phyloP scores from a whole-genome alignment of 2,888 invertebrate species.

The Andrena praecox region DNA sequence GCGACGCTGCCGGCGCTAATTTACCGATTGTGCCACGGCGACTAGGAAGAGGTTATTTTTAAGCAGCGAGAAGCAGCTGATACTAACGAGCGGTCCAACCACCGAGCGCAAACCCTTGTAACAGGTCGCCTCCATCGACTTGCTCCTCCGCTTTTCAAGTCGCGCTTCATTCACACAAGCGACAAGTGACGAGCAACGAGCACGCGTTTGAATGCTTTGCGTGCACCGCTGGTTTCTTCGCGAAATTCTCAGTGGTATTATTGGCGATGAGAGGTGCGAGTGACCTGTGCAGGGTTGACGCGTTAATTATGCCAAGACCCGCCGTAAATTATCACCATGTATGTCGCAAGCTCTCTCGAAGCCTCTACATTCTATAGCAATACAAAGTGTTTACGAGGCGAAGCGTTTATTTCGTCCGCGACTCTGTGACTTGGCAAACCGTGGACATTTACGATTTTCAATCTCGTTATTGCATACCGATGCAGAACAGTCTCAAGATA shows the following conservation, averaged over 20 bases:
- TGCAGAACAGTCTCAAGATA: neutral
- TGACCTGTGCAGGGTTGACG: conserved; percentile 1
- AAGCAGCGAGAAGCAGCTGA: conserved; percentile 64
- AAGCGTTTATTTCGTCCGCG: conserved; percentile 33
- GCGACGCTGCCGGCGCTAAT: conserved; percentile 65
- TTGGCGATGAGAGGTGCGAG: neutral
- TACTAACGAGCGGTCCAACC: conserved; percentile 76
- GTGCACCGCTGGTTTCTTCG: neutral
- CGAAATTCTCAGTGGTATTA: neutral
- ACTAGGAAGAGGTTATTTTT: conserved; percentile 73
- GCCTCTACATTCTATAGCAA: neutral
- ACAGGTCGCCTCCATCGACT: conserved; percentile 31
- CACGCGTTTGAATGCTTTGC: neutral
- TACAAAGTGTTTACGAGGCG: conserved; percentile 15
- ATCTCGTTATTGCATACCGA: conserved; percentile 12
- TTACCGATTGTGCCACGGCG: conserved; percentile 65
- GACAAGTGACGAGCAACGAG: neutral
- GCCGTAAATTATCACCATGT: conserved; percentile 12
- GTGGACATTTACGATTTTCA: conserved; percentile 43
- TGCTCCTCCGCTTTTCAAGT: conserved; percentile 39
- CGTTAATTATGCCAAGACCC: conserved; percentile 36
- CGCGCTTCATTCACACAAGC: conserved; percentile 25
- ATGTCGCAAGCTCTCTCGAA: neutral
- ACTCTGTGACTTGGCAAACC: conserved; percentile 40
- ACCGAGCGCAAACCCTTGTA: conserved; percentile 65